Percentiles rank a stretch among this genome's conserved stretches.
phyloP scores from a whole-genome alignment of 1,140 invertebrate species.

The Orchesella cincta region DNA sequence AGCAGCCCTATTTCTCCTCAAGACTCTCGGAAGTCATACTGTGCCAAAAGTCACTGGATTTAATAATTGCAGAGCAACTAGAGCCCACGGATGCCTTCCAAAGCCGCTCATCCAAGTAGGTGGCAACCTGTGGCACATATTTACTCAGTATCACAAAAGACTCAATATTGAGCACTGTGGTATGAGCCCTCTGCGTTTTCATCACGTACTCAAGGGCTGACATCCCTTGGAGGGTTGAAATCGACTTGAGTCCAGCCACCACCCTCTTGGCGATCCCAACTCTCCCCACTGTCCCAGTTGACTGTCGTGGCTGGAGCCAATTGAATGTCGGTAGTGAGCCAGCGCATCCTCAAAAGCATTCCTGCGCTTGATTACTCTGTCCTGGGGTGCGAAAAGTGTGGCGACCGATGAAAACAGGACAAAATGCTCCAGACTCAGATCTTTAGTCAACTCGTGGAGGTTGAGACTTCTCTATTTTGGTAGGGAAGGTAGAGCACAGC shows the following conservation, averaged over 20 bases:
- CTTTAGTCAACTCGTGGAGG: no score
- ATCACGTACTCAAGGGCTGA: constrained; percentile 1
- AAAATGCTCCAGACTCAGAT: no score
- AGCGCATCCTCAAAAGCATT: no score
- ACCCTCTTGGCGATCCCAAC: background rate
- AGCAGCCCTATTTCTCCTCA: background rate
- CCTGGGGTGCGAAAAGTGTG: no score
- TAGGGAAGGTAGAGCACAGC: no score
- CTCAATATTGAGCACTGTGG: background rate
- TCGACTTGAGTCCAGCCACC: background rate
- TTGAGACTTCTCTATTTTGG: no score
- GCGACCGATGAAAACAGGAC: no score
- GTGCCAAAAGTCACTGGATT: constrained; percentile 6
- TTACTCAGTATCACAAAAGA: background rate
- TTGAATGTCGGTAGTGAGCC: no score
- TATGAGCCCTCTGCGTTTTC: background rate
- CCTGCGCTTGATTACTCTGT: no score
- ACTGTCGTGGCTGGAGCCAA: no score
- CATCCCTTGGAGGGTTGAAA: constrained; percentile 1
- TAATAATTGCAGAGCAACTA: background rate
- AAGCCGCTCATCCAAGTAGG: background rate
- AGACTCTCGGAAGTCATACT: background rate
- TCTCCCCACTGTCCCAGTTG: constrained; percentile 13
- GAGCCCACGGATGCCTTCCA: background rate
- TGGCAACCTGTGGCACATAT: background rate